These are phyloP conservation scores for Aptenodytes patagonicus DNA, from an alignment of 2,113 vertebrate species.

Conservation along the genomic window DNA sequence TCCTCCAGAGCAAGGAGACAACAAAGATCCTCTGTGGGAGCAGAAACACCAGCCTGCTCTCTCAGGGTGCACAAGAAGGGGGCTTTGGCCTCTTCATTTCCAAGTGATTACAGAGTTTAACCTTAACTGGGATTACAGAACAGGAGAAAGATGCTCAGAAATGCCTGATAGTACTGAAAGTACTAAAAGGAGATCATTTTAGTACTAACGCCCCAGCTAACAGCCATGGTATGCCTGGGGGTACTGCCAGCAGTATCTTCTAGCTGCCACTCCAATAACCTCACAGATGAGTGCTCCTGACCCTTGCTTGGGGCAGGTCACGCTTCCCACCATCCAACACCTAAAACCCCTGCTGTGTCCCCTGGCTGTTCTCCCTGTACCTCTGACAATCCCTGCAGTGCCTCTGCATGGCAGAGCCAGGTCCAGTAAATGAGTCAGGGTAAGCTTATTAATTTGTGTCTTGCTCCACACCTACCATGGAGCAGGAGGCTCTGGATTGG, in stretches of 20 bases:
- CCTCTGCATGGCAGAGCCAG: background rate
- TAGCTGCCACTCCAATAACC: background rate
- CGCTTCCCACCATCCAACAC: background rate
- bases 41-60: background rate
- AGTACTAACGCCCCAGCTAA: background rate
- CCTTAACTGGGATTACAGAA: background rate
- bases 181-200: background rate
- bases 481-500: background rate
- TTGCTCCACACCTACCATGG: background rate
- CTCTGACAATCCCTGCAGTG: background rate
- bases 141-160: background rate
- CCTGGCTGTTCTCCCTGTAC: background rate
- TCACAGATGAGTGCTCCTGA: background rate
- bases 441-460: background rate
- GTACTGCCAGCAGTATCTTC: background rate
- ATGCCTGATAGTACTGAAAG: background rate
- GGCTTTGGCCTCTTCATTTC: background rate
- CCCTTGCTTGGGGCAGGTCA: background rate
- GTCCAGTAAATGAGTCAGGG: background rate
- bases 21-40: background rate
- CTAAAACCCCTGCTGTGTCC: background rate
- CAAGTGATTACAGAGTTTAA: background rate
- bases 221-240: background rate
- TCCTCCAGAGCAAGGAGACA: background rate
- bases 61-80: background rate